These are phyloP conservation scores for Lepus townsendii DNA, from an alignment of 2,797 vertebrate species.

Conservation along the genomic window DNA sequence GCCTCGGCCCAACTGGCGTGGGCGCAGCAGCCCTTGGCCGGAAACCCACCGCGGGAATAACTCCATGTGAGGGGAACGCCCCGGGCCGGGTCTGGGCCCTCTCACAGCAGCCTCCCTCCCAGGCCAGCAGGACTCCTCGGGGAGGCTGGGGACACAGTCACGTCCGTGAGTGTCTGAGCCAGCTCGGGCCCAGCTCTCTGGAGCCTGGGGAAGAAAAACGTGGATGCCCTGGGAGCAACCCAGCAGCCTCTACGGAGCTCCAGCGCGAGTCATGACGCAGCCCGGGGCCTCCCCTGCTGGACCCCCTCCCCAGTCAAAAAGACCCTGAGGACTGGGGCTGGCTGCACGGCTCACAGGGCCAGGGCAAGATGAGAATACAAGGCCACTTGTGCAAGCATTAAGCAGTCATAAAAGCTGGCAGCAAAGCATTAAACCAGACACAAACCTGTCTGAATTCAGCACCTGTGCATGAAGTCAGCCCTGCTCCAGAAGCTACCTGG, in stretches of 20 bases:
- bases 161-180: background rate
- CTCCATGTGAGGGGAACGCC: background rate
- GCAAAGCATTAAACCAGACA: too few relatives aligned
- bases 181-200: background rate
- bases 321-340: background rate
- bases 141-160: background rate
- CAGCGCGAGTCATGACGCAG: background rate
- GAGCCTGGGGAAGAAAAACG: background rate
- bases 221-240: background rate
- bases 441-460: fast-evolving
- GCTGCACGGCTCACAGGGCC: background rate
- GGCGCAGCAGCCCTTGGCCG: slow-evolving; percentile 43
- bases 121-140: background rate
- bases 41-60: slow-evolving; percentile 70
- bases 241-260: background rate
- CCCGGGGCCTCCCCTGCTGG: too few relatives aligned
- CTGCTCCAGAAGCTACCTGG: background rate
- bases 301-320: background rate
- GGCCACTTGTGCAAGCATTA: background rate
- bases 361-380: background rate
- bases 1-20: slow-evolving; percentile 5
- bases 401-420: background rate
- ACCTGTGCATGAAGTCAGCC: background rate
- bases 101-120: background rate
- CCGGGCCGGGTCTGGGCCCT: background rate